These are phyloP conservation scores for Brachystomella parvula DNA, from an alignment of 1,140 invertebrate genomes.

Conservation along the genomic window DNA sequence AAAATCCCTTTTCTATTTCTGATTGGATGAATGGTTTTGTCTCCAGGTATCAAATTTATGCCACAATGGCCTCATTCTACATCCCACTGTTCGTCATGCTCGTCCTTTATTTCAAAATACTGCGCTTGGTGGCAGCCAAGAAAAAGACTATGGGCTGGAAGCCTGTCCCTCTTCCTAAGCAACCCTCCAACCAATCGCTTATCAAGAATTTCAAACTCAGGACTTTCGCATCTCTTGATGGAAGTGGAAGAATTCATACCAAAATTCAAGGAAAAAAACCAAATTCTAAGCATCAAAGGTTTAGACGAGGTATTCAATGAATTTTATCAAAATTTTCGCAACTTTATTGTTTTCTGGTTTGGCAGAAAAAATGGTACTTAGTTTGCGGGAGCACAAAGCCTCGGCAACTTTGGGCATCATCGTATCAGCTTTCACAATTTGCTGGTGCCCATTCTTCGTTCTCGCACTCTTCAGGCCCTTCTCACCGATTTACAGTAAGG, in stretches of 20 bases:
- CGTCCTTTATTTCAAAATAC: slow-evolving; percentile 82
- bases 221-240: not conserved
- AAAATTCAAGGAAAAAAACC: too few relatives aligned
- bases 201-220: not conserved
- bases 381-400: slow-evolving; percentile 68
- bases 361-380: slow-evolving; percentile 31
- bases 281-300: too few relatives aligned
- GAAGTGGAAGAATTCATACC: too few relatives aligned
- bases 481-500: slow-evolving; percentile 41
- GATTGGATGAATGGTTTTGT: not conserved
- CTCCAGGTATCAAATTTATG: slow-evolving; percentile 72
- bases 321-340: too few relatives aligned
- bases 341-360: slow-evolving; percentile 16
- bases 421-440: slow-evolving; percentile 91
- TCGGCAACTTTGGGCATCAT: slow-evolving; percentile 95
- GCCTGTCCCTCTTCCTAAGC: not conserved
- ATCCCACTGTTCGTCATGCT: slow-evolving; percentile 82
- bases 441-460: slow-evolving; percentile 96
- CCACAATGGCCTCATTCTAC: slow-evolving; percentile 82
- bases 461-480: slow-evolving; percentile 80
- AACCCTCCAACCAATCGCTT: slow-evolving; percentile 5
- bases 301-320: too few relatives aligned
- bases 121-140: slow-evolving; percentile 49
- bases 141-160: slow-evolving; percentile 43
- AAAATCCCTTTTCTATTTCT: too few relatives aligned